These are phyloP conservation scores for Toxostoma redivivum DNA, from an alignment of 2,113 vertebrate genomes.

Conservation along the genomic window DNA sequence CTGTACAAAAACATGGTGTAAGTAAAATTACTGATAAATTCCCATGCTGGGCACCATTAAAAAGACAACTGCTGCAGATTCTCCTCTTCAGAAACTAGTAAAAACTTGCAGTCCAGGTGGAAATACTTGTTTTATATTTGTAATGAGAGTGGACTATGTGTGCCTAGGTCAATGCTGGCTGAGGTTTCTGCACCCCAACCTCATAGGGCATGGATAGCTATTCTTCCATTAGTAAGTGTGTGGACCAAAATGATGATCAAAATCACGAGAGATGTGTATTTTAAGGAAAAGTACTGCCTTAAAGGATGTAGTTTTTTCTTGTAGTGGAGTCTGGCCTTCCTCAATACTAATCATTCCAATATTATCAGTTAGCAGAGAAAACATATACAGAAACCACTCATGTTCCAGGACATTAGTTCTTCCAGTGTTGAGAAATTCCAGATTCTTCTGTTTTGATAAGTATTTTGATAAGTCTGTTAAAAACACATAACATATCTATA, in stretches of 20 bases:
- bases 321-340: neutral
- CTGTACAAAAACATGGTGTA: neutral
- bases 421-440: neutral
- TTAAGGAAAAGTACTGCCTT: neutral
- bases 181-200: neutral
- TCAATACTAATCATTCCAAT: neutral
- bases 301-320: neutral
- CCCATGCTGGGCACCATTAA: neutral
- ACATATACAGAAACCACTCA: neutral
- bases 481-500: neutral
- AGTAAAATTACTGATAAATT: neutral
- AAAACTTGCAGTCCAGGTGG: neutral
- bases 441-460: neutral
- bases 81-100: neutral
- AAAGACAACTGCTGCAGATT: neutral
- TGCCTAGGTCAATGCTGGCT: neutral
- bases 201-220: neutral
- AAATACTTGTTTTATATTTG: neutral
- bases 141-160: neutral
- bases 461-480: neutral
- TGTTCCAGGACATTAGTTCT: neutral
- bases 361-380: neutral
- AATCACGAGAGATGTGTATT: neutral
- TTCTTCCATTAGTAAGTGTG: neutral
- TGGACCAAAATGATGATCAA: neutral